These are phyloP conservation scores for Oscheius sp. DNA, from an alignment of 2,888 invertebrate genomes.

Conservation along the genomic window DNA sequence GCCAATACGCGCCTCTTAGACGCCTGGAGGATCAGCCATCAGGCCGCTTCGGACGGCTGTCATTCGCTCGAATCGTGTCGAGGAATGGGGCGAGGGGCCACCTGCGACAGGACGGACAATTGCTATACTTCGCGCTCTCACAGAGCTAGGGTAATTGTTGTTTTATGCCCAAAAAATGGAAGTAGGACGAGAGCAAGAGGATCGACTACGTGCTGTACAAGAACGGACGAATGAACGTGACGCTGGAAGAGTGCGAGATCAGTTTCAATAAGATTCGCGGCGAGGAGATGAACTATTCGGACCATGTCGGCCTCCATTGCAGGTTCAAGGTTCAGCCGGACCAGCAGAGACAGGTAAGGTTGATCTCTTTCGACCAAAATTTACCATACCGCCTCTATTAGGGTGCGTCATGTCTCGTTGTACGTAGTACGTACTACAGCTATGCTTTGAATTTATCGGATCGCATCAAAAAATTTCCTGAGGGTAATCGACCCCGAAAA, in stretches of 20 bases:
- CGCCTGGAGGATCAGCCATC: slow-evolving; percentile 64
- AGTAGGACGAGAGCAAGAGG: slow-evolving; percentile 81
- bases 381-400: too few species aligned
- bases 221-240: slow-evolving; percentile 63
- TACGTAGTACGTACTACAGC: too few species aligned
- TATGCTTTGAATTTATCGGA: too few species aligned
- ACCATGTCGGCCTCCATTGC: slow-evolving; percentile 69
- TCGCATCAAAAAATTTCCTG: too few species aligned
- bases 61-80: slow-evolving; percentile 32
- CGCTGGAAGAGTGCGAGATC: slow-evolving; percentile 54
- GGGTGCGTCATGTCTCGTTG: too few species aligned
- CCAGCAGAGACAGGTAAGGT: slow-evolving; percentile 43
- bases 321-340: slow-evolving; percentile 56
- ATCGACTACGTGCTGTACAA: slow-evolving; percentile 90
- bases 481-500: too few species aligned
- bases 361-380: background rate
- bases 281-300: slow-evolving; percentile 67
- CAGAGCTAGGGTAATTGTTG: slow-evolving; percentile 36
- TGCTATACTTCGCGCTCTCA: slow-evolving; percentile 80
- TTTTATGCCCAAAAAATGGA: background rate
- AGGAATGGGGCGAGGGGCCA: slow-evolving; percentile 77
- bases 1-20: slow-evolving; percentile 67
- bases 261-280: slow-evolving; percentile 55
- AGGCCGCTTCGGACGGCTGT: slow-evolving; percentile 32
- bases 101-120: slow-evolving; percentile 85